Evolutionary conservation across 2,797 vertebrate species (phyloP).

Genomic region (Podarcis siculus): DNA sequence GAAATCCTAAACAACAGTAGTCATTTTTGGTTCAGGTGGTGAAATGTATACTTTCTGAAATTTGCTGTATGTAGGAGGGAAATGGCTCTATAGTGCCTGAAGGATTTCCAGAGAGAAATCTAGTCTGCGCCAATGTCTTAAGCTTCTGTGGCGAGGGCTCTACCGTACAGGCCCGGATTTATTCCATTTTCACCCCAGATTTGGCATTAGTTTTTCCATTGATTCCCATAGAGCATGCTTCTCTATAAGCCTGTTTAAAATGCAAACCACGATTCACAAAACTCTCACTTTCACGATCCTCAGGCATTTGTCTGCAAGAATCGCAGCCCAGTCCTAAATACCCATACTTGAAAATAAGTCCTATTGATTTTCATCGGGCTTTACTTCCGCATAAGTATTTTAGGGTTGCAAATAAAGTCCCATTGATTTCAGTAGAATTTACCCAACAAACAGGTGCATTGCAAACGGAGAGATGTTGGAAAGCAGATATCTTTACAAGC

Average conservation of each 20-base stretch:
- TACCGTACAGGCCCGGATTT: too few species aligned
- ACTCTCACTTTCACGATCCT: background rate
- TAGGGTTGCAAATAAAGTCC: too few species aligned
- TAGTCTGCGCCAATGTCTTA: background rate
- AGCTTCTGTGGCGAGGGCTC: background rate
- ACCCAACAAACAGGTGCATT: background rate
- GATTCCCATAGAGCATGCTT: background rate
- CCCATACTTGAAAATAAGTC: background rate
- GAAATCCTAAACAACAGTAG: background rate
- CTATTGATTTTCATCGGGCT: background rate
- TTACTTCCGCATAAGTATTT: background rate
- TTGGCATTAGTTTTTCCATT: too few species aligned
- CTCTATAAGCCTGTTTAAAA: background rate
- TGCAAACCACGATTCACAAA: background rate
- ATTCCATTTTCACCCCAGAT: too few species aligned
- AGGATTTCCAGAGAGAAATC: too few species aligned
- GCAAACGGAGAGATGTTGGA: background rate
- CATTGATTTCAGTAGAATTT: background rate
- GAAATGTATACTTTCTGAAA: background rate
- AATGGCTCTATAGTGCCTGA: background rate
- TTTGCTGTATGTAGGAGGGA: background rate
- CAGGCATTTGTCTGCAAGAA: background rate
- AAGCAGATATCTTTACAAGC: conserved; percentile 54
- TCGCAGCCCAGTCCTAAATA: background rate
- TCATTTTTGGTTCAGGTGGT: background rate